Conservation (phyloP, 1,140 invertebrate genomes). For the Eueides isabella region DNA sequence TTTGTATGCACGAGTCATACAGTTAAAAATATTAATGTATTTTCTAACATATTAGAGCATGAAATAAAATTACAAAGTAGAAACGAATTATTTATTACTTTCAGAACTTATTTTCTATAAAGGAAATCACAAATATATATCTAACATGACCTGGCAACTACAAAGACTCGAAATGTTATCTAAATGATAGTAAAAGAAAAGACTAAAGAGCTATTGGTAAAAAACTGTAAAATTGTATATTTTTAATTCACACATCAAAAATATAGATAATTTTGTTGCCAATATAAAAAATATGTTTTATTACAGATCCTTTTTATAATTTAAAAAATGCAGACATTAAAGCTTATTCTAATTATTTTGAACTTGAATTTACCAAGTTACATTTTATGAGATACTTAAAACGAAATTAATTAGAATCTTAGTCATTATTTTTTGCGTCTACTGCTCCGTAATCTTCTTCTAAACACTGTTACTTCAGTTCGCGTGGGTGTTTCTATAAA, state of each 20-base stretch:
- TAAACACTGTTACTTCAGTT: slow-evolving; percentile 46
- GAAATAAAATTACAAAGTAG: not conserved
- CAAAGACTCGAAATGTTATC: not conserved
- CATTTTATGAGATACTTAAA: slow-evolving; percentile 13
- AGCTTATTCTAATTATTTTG: slow-evolving; percentile 42
- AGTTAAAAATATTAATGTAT: no score
- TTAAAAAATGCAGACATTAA: slow-evolving; percentile 38
- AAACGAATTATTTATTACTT: slow-evolving; percentile 22
- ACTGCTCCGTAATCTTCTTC: slow-evolving; percentile 61
- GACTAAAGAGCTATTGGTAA: not conserved
- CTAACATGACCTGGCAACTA: slow-evolving; percentile 9
- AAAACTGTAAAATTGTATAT: slow-evolving; percentile 6
- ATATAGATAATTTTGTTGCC: slow-evolving; percentile 12
- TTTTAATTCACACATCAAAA: slow-evolving; percentile 1
- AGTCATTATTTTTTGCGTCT: slow-evolving; percentile 51
- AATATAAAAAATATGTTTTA: slow-evolving; percentile 23
- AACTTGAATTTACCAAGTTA: slow-evolving; percentile 31
- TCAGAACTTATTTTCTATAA: slow-evolving; percentile 12
- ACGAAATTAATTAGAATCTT: not conserved
- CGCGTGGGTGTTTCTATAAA: slow-evolving; percentile 47
- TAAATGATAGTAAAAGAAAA: no score
- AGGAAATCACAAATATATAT: slow-evolving; percentile 22
- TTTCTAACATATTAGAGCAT: no score
- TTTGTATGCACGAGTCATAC: no score
- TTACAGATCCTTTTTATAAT: slow-evolving; percentile 18